These are phyloP conservation scores for Ctenopoma kingsleyae DNA, from an alignment of 2,797 vertebrate genomes.

Conservation along the genomic window DNA sequence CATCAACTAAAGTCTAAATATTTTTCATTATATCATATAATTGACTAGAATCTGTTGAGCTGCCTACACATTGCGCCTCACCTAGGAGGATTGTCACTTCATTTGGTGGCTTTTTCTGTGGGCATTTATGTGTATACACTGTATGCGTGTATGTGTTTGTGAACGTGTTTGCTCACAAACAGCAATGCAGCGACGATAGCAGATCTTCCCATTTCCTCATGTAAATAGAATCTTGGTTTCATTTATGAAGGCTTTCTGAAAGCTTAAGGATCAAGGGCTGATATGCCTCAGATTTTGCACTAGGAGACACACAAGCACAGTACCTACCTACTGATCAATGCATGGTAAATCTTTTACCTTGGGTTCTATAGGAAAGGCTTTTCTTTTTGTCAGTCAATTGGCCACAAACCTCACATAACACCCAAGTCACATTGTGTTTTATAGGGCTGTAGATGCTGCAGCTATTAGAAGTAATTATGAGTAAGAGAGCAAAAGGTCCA, in stretches of 20 bases:
- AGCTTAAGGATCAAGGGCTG: constrained; percentile 40
- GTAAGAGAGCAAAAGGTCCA: constrained; percentile 53
- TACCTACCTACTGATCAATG: neutral
- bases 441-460: constrained; percentile 25
- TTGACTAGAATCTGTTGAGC: constrained; percentile 56
- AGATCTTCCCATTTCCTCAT: constrained; percentile 70
- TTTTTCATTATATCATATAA: constrained; percentile 72
- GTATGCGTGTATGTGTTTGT: constrained; percentile 7
- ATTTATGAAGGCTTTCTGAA: constrained; percentile 51
- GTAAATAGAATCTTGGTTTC: constrained; percentile 65
- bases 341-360: neutral
- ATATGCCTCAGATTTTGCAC: constrained; percentile 23
- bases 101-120: constrained; percentile 29
- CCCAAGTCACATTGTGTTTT: constrained; percentile 30
- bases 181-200: constrained; percentile 48
- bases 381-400: constrained; percentile 10
- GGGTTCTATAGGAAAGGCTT: constrained; percentile 4
- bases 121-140: constrained; percentile 2
- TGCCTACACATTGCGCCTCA: constrained; percentile 31
- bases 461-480: constrained; percentile 82
- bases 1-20: constrained; percentile 52
- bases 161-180: constrained; percentile 16
- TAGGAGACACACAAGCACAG: constrained; percentile 1
- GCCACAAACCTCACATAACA: constrained; percentile 33
- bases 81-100: constrained; percentile 45